Conservation (phyloP, 2,888 invertebrate genomes). For the Microctonus hyperodae region DNA sequence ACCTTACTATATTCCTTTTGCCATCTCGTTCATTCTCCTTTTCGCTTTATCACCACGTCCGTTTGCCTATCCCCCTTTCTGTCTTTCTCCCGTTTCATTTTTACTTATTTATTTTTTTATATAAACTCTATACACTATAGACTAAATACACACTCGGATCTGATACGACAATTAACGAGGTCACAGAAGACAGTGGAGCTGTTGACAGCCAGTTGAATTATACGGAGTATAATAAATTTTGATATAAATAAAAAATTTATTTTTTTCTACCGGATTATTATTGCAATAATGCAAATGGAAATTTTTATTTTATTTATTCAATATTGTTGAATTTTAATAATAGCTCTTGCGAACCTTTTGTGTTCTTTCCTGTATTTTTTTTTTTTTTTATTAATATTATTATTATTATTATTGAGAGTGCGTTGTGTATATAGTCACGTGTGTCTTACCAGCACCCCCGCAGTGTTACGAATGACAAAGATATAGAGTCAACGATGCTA, state of each 20-base stretch:
- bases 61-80: constrained; percentile 32
- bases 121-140: constrained; percentile 2
- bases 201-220: neutral
- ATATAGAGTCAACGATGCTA: constrained; percentile 48
- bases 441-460: constrained; percentile 41
- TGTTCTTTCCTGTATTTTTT: too few relatives aligned
- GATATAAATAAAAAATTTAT: neutral
- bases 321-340: too few relatives aligned
- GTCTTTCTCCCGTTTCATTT: constrained; percentile 19
- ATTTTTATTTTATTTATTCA: neutral
- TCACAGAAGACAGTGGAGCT: constrained; percentile 27
- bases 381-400: neutral
- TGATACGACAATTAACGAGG: constrained; percentile 61
- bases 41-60: constrained; percentile 31
- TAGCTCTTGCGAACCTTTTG: too few relatives aligned
- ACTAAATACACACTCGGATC: constrained; percentile 42
- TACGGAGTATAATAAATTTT: neutral
- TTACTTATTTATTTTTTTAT: constrained; percentile 21
- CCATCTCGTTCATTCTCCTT: constrained; percentile 37
- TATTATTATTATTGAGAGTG: neutral
- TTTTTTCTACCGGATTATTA: neutral
- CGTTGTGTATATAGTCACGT: constrained; percentile 6
- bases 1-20: constrained; percentile 35
- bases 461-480: constrained; percentile 57
- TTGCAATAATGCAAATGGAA: neutral